Evolutionary conservation across 2,888 invertebrate species (phyloP).

Genomic region (Glyphotaelius pellucidus): DNA sequence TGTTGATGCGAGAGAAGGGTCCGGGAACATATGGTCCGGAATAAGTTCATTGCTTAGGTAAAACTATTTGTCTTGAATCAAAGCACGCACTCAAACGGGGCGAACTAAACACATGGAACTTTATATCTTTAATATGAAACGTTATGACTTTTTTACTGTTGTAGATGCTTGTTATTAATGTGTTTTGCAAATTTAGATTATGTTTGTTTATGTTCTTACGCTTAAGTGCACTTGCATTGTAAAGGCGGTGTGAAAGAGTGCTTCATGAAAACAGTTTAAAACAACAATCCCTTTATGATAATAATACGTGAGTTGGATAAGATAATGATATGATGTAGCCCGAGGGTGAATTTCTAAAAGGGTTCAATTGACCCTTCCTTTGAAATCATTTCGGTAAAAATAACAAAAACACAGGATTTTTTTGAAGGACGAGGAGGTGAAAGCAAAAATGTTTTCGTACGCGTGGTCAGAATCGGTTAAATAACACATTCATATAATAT

Average conservation of each 20-base stretch:
- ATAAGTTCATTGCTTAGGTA: slow-evolving; percentile 6
- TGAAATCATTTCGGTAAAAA: background rate
- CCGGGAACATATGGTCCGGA: slow-evolving; percentile 51
- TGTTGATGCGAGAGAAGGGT: slow-evolving; percentile 60
- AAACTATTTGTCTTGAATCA: background rate
- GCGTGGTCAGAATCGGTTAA: background rate
- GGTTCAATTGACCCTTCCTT: background rate
- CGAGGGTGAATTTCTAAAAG: background rate
- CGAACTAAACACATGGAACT: background rate
- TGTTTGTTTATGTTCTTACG: background rate
- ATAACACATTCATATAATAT: background rate
- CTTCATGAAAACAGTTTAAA: background rate
- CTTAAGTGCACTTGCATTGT: background rate
- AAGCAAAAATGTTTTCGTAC: background rate
- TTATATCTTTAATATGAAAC: background rate
- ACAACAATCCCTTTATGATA: background rate
- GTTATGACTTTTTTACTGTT: background rate
- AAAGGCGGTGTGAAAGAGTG: background rate
- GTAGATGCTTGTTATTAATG: background rate
- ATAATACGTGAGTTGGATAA: background rate
- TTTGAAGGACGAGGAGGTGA: background rate
- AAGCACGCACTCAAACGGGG: background rate
- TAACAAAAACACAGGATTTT: background rate
- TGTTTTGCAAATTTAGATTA: background rate
- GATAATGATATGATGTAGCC: slow-evolving; percentile 2